Base-by-base conservation (phyloP, 2,113 vertebrate species). In the Corythornis madagascariensis region DNA sequence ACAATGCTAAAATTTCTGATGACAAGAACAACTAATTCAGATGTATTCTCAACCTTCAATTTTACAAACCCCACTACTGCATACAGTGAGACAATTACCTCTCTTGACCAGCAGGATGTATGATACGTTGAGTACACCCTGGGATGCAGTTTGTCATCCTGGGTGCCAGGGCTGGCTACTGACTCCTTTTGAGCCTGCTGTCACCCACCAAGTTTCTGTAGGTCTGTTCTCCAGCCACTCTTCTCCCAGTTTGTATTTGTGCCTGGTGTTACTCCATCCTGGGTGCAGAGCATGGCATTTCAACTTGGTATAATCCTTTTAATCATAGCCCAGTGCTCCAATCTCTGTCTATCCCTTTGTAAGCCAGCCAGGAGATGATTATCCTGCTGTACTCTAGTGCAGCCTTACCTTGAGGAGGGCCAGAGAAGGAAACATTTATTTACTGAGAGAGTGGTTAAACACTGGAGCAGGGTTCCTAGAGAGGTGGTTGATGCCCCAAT, bases 351-450 rank as follows among this genome's bases (percentile, higher is more conserved):
- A 24, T 60, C 24, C 6, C 10, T 43, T 45, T 53, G 38, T 25
- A 53, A 67, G 20, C 16, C 2, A 8, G 18, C n/a, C 28, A 57
- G 48, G 28, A 50, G 24, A 15, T 33, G 9, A 29, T 50, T 19
- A 50, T 42, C 12, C 29, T 0, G 1, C n/a, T 42, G 61, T 24
- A 28, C 28, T 57, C 21, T 9, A 6, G 7, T 2, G 5, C 1
- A 2, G 24, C 24, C 59, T 67, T 43, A 28, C 15, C 48, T 22
- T 24, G 48, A 50, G 21, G 13, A 50, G 48, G 21, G 11, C 22
- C 48, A 50, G 48, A 3, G 12, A 50, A 48, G 28, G 45, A 70
- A 70, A 13, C 20, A 10, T 48, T 48, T 67, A 16, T 48, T 47
- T 57, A 12, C n/a, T 2, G 7, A 48, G 7, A 38, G 20, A 13